A percentile compares a stretch with the other conserved stretches of the same genome.
These are phyloP conservation scores for Stenopsyche tienmushanensis DNA, from an alignment of 1,140 invertebrate genomes.

Conservation along the genomic window DNA sequence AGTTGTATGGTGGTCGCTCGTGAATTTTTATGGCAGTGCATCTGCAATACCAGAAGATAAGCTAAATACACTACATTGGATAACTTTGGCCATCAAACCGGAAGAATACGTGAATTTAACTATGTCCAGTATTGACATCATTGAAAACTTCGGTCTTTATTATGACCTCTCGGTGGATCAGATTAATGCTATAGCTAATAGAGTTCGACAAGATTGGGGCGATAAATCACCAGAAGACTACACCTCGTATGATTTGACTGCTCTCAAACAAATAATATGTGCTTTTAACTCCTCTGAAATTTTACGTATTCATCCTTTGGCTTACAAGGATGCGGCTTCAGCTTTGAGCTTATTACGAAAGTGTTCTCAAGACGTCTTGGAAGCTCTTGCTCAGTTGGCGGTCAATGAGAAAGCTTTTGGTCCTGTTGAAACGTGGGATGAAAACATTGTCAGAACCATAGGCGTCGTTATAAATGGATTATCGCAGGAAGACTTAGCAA, in stretches of 20 bases:
- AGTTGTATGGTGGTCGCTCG: conserved; percentile 48
- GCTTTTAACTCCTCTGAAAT: conserved; percentile 53
- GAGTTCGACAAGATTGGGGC: conserved; percentile 53
- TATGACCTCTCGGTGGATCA: conserved; percentile 49
- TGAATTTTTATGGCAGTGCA: conserved; percentile 44
- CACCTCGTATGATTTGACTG: conserved; percentile 52
- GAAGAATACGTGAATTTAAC: conserved; percentile 54
- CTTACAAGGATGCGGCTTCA: conserved; percentile 51
- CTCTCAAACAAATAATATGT: conserved; percentile 54
- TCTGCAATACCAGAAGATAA: conserved; percentile 50
- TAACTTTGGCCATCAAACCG: conserved; percentile 48
- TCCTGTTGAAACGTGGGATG: conserved; percentile 47
- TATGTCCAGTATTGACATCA: conserved; percentile 51
- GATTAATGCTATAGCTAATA: conserved; percentile 50
- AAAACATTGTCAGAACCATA: conserved; percentile 43
- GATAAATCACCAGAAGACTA: conserved; percentile 55
- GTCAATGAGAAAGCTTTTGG: conserved; percentile 49
- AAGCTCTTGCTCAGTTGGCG: conserved; percentile 50
- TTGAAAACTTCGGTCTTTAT: conserved; percentile 54
- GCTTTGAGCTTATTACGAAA: conserved; percentile 48
- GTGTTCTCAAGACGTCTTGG: conserved; percentile 48
- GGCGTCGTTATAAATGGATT: conserved; percentile 47
- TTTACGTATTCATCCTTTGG: conserved; percentile 50
- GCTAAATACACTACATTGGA: conserved; percentile 51
- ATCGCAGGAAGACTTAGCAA: conserved; percentile 35